Evolutionary conservation across 2,888 invertebrate species (phyloP).

Genomic region (Euclidia mi): DNA sequence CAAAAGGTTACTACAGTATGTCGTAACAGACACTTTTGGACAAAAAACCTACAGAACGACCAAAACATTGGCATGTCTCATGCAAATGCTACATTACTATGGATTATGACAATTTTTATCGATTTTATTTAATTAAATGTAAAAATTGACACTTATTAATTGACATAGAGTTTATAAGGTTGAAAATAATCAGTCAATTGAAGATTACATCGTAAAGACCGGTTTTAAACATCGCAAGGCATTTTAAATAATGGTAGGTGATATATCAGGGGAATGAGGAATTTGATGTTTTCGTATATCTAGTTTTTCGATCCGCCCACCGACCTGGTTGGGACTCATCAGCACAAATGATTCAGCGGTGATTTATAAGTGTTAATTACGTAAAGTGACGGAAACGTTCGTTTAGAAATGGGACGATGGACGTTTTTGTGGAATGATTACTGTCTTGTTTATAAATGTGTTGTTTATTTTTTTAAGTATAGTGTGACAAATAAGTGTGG

Average conservation of each 20-base stretch:
- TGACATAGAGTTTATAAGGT: conserved; percentile 77
- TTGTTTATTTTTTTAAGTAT: no score
- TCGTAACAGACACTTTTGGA: conserved; percentile 38
- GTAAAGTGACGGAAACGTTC: conserved; percentile 28
- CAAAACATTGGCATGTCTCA: conserved; percentile 44
- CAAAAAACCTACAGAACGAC: conserved; percentile 18
- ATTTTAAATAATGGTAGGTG: conserved; percentile 75
- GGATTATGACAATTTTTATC: conserved; percentile 75
- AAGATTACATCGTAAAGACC: conserved; percentile 75
- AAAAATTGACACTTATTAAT: conserved; percentile 85
- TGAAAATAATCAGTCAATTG: conserved; percentile 73
- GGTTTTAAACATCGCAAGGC: conserved; percentile 77
- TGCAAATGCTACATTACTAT: conserved; percentile 50
- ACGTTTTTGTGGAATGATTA: conserved; percentile 14
- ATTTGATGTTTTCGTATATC: conserved; percentile 58
- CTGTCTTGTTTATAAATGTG: no score
- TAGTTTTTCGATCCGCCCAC: conserved; percentile 60
- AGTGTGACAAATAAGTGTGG: no score
- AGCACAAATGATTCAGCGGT: conserved; percentile 42
- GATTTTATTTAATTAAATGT: conserved; percentile 80
- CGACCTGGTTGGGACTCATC: conserved; percentile 31
- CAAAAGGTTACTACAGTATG: conserved; percentile 24
- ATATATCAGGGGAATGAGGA: conserved; percentile 71
- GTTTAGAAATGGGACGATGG: conserved; percentile 14
- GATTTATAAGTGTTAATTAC: conserved; percentile 58